Evolutionary conservation across 1,140 invertebrate genomes (phyloP).

Genomic region (Drosophila ogumai): DNA sequence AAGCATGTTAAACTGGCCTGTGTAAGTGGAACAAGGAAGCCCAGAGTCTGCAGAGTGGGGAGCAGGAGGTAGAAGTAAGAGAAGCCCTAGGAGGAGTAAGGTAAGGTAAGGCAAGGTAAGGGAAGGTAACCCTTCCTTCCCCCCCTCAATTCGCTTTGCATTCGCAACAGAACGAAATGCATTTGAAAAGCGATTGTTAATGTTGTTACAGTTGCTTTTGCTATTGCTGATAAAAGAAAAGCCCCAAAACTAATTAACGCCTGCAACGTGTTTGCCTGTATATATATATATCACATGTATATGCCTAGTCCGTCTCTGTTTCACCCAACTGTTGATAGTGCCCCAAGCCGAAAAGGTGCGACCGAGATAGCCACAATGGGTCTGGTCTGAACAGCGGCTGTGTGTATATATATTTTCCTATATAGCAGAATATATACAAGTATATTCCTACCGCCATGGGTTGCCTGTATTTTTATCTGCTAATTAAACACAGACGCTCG

Average conservation of each 20-base stretch:
- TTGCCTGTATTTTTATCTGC: constrained; percentile 80
- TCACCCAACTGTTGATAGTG: constrained; percentile 25
- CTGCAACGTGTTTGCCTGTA: constrained; percentile 66
- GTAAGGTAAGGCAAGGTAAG: neutral
- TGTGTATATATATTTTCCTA: neutral
- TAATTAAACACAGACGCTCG: constrained; percentile 83
- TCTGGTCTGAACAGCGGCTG: constrained; percentile 4
- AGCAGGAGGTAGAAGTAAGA: neutral
- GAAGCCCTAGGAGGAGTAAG: neutral
- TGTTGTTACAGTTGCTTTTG: constrained; percentile 32
- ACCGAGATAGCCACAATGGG: constrained; percentile 28
- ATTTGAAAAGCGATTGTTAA: constrained; percentile 49
- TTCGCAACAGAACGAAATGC: constrained; percentile 78
- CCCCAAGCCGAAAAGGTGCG: constrained; percentile 33
- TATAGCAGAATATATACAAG: neutral
- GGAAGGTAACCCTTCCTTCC: too few relatives aligned
- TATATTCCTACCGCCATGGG: constrained; percentile 56
- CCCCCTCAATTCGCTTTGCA: constrained; percentile 63
- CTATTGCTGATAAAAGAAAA: constrained; percentile 77
- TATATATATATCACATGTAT: constrained; percentile 4
- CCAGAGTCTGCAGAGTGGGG: neutral
- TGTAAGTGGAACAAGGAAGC: constrained; percentile 52
- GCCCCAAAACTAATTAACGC: constrained; percentile 83
- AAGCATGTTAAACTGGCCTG: constrained; percentile 31
- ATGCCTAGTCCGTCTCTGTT: constrained; percentile 4